Percentiles rank a stretch among this genome's conserved stretches.
These are phyloP conservation scores for Mythimna albipuncta DNA, from an alignment of 2,888 invertebrate genomes.

Conservation along the genomic window DNA sequence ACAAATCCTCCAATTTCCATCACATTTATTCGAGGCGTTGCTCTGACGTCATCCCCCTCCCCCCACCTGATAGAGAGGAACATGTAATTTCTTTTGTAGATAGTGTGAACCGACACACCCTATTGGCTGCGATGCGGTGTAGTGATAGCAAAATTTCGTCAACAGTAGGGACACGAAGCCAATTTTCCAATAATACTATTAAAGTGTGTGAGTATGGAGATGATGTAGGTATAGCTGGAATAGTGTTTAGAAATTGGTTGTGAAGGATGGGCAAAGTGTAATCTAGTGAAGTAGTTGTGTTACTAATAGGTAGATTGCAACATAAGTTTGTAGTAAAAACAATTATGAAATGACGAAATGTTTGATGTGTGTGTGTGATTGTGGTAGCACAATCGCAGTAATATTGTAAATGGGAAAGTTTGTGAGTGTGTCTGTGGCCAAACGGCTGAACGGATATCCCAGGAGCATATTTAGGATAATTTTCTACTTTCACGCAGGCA, in stretches of 20 bases:
- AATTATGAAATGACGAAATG: background rate
- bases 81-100: conserved; percentile 89
- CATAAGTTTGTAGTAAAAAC: background rate
- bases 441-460: no score
- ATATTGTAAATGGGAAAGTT: no score
- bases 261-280: background rate
- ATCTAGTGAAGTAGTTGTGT: background rate
- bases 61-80: conserved; percentile 78
- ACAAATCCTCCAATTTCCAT: conserved; percentile 91
- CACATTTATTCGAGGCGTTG: conserved; percentile 88
- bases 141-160: conserved; percentile 82
- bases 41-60: conserved; percentile 79
- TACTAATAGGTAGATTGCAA: background rate
- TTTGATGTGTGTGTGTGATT: no score
- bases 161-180: conserved; percentile 78
- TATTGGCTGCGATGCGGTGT: conserved; percentile 78
- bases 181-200: conserved; percentile 84
- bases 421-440: no score
- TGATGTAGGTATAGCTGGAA: conserved; percentile 53
- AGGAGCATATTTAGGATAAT: no score
- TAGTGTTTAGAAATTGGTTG: conserved; percentile 31
- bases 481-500: no score
- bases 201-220: conserved; percentile 72
- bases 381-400: no score
- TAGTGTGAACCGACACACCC: conserved; percentile 86